Conservation (phyloP, 1,140 invertebrate genomes). For the Leptestheria dahalacensis region DNA sequence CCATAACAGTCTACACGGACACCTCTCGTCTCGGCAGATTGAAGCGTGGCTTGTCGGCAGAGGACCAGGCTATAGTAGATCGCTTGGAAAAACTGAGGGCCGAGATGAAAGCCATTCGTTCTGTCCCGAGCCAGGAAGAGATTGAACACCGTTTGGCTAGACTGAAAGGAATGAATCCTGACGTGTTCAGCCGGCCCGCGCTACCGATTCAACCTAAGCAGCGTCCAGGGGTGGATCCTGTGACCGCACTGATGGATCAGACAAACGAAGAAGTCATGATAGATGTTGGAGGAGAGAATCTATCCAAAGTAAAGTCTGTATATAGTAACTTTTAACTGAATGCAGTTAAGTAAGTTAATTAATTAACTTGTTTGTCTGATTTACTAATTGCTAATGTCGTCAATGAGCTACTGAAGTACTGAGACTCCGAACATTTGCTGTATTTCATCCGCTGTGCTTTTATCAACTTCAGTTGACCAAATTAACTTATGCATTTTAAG, state of each 20-base stretch:
- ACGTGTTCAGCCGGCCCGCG: constrained; percentile 3
- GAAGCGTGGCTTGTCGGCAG: constrained; percentile 27
- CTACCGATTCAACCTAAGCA: background rate
- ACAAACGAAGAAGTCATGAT: background rate
- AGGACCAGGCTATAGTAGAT: constrained; percentile 37
- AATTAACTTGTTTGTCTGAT: too few relatives aligned
- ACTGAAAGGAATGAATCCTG: constrained; percentile 19
- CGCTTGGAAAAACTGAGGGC: constrained; percentile 38
- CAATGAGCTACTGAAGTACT: too few relatives aligned
- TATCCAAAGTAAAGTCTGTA: too few relatives aligned
- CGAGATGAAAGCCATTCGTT: constrained; percentile 19
- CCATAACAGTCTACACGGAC: constrained; percentile 33
- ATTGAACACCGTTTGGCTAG: constrained; percentile 20
- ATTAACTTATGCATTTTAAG: too few relatives aligned
- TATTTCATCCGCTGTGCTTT: too few relatives aligned
- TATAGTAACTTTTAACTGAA: too few relatives aligned
- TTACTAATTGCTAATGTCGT: too few relatives aligned
- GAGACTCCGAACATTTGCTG: too few relatives aligned
- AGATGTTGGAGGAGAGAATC: background rate
- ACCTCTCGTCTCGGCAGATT: constrained; percentile 26
- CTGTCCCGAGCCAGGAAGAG: constrained; percentile 17
- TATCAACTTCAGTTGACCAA: too few relatives aligned
- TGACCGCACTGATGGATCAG: background rate
- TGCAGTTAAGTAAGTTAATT: background rate
- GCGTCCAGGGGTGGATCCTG: background rate